These are phyloP conservation scores for Melanotaenia pygmaea DNA, from an alignment of 2,797 vertebrate genomes.

Conservation along the genomic window DNA sequence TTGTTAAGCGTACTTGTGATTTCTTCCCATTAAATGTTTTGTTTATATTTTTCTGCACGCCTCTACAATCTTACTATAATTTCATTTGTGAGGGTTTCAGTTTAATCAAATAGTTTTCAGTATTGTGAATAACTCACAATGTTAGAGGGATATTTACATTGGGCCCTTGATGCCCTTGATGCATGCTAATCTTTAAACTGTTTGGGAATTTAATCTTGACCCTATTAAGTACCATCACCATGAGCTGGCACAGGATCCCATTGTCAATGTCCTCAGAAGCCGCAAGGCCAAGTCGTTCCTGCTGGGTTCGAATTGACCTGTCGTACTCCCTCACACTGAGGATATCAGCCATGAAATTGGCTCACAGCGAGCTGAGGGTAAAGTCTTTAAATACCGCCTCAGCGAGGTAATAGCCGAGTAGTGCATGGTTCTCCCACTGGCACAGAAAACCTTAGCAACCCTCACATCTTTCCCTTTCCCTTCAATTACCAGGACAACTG, in stretches of 20 bases:
- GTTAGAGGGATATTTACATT: background rate
- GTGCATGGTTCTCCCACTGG: constrained; percentile 40
- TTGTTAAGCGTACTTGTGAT: too few species aligned
- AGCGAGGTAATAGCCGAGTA: constrained; percentile 41
- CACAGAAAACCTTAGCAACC: constrained; percentile 46
- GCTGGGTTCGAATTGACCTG: constrained; percentile 70
- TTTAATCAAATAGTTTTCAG: background rate
- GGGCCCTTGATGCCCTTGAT: constrained; percentile 31
- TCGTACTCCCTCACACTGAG: constrained; percentile 60
- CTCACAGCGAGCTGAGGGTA: constrained; percentile 61
- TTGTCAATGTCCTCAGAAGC: constrained; percentile 48
- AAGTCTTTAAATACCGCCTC: constrained; percentile 68
- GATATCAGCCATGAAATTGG: constrained; percentile 82
- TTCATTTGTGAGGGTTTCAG: background rate
- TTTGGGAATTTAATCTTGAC: constrained; percentile 61
- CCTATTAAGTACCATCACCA: constrained; percentile 60
- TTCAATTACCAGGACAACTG: constrained; percentile 44
- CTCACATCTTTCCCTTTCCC: constrained; percentile 34
- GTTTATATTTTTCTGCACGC: background rate
- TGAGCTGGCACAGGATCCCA: constrained; percentile 46
- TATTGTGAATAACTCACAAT: background rate
- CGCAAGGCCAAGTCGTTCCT: constrained; percentile 52
- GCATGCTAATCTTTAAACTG: constrained; percentile 44
- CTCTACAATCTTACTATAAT: background rate
- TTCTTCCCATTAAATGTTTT: background rate